Base-by-base conservation (phyloP, 1,140 invertebrate species). In the Choristoneura fumiferana region DNA sequence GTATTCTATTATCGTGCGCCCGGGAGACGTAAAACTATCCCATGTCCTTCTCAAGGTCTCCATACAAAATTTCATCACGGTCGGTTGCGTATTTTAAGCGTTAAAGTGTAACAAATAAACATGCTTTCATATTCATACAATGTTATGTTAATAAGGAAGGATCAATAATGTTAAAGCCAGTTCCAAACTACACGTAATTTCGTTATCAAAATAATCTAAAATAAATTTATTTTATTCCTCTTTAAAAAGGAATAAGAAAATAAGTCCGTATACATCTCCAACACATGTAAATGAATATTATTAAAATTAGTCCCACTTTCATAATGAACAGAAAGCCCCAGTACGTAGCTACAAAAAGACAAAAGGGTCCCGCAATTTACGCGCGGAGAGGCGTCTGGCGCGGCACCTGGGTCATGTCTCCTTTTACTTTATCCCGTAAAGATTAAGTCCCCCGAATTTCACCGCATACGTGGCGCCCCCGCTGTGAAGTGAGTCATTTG, bases 341-440 rank as follows among this genome's bases (percentile, higher is more conserved):
- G 49, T 8, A 61, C 62, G 73, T 69, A 71, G 58, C 62, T 71
- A 70, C 60, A 70, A 76, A 76, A 79, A 81, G 74, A 81, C 76
- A 76, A 76, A 78, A 75, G 74, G 79, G 65, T 71, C 35, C 59
- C 62, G 39, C 64, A 81, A 81, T 83, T 83, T 81, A 73, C 76
- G 76, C 69, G 70, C 68, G 65, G 63, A 65, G 69, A 65, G 73
- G 70, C 71, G 71, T 53, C 63, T 75, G 75, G 67, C 83, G 85
- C 85, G 75, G 67, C 83, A 86, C 85, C 85, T 88, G 83, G 81
- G 85, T 84, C 85, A 72, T 88, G 83, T 85, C 84, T 80, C 78
- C 85, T 88, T 84, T 86, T 86, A 88, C 83, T 84, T 86, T 88
- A 83, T 84, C 78, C 76, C 77, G 76, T 79, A 80, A 86, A 88